A percentile compares a stretch with the other conserved stretches of the same genome.
phyloP scores from a whole-genome alignment of 2,797 vertebrate genomes.

The Sternarchorhynchus goeldii region DNA sequence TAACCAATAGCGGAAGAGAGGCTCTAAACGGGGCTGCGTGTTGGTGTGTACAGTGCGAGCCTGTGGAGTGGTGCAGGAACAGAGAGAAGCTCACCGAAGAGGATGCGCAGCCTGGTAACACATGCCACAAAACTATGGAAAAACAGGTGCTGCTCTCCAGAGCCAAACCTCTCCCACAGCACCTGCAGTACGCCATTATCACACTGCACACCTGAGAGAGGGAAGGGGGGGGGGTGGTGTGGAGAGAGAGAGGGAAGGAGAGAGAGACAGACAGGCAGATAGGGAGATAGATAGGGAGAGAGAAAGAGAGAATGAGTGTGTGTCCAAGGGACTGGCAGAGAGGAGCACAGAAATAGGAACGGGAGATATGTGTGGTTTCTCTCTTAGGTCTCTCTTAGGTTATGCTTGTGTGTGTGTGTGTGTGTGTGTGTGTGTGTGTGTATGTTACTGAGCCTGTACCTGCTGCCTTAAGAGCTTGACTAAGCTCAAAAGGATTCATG shows the following conservation, averaged over 20 bases:
- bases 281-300: neutral
- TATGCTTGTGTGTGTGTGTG: slow-evolving; percentile 31
- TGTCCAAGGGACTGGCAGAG: neutral
- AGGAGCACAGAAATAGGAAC: too few relatives aligned
- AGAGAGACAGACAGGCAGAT: neutral
- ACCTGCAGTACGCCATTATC: slow-evolving; percentile 68
- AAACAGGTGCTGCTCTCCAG: slow-evolving; percentile 71
- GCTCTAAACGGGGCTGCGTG: too few relatives aligned
- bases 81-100: slow-evolving; percentile 70
- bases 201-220: slow-evolving; percentile 70
- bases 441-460: slow-evolving; percentile 64
- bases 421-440: slow-evolving; percentile 48
- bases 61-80: slow-evolving; percentile 24
- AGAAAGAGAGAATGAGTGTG: neutral
- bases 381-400: neutral
- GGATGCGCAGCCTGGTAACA: slow-evolving; percentile 72
- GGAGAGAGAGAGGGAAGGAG: slow-evolving; percentile 19
- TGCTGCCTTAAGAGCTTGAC: slow-evolving; percentile 67
- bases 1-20: too few relatives aligned
- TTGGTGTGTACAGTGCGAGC: too few relatives aligned
- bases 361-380: slow-evolving; percentile 2
- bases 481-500: slow-evolving; percentile 79
- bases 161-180: slow-evolving; percentile 72
- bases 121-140: slow-evolving; percentile 75
- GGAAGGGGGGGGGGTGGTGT: slow-evolving; percentile 13